Evolutionary conservation across 2,113 vertebrate genomes (phyloP).

Genomic region (Orycteropus afer): DNA sequence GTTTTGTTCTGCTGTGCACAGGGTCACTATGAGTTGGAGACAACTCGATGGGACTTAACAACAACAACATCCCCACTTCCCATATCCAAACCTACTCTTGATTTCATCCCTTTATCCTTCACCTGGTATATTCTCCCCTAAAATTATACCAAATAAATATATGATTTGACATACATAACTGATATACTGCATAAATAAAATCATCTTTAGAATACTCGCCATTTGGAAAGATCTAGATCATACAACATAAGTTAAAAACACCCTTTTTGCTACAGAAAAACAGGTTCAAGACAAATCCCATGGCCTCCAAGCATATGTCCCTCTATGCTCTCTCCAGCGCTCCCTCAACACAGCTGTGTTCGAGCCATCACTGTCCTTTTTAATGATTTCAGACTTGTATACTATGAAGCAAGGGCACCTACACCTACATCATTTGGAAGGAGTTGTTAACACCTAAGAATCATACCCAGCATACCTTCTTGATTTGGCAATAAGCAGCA

Average conservation of each 20-base stretch:
- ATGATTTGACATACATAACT: background rate
- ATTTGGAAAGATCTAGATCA: too few relatives aligned
- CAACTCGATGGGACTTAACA: too few relatives aligned
- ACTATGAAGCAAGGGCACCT: background rate
- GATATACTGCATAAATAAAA: background rate
- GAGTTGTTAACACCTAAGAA: background rate
- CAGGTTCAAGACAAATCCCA: background rate
- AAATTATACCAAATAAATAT: background rate
- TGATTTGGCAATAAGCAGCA: background rate
- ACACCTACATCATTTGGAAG: background rate
- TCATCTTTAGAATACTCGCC: background rate
- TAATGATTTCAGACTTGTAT: background rate
- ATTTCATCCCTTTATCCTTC: background rate
- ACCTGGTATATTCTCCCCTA: background rate
- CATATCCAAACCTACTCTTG: too few relatives aligned
- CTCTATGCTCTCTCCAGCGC: too few relatives aligned
- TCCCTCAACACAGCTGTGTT: rapidly evolving
- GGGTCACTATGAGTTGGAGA: too few relatives aligned
- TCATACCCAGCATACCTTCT: too few relatives aligned
- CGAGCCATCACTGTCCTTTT: background rate
- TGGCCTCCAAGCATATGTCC: background rate
- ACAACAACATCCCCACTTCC: rapidly evolving
- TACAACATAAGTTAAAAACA: background rate
- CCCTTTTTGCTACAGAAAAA: background rate
- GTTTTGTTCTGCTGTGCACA: too few relatives aligned